phyloP scores from a whole-genome alignment of 2,888 invertebrate genomes.

The Lordiphosa andalusiaca region DNA sequence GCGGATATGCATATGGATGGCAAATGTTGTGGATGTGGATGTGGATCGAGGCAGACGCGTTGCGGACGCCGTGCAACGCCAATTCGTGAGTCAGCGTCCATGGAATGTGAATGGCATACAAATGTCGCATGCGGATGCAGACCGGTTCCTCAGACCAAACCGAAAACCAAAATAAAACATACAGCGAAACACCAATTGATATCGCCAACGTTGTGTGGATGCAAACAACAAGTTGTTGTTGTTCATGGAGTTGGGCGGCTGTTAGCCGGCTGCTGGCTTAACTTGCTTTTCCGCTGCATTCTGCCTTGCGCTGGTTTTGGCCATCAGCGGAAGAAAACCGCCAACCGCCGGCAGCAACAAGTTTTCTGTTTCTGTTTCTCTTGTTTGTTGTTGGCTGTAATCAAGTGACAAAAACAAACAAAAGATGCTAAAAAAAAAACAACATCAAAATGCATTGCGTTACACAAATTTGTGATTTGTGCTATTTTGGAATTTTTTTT shows the following conservation, averaged over 20 bases:
- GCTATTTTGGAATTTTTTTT: not conserved
- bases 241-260: slow-evolving; percentile 13
- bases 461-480: not conserved
- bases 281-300: slow-evolving; percentile 66
- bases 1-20: slow-evolving; percentile 70
- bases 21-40: slow-evolving; percentile 23
- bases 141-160: slow-evolving; percentile 29
- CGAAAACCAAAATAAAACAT: slow-evolving; percentile 24
- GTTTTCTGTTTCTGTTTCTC: slow-evolving; percentile 24
- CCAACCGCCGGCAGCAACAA: slow-evolving; percentile 53
- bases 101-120: slow-evolving; percentile 74
- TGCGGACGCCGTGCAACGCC: slow-evolving; percentile 23
- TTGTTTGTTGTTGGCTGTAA: slow-evolving; percentile 12
- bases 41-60: slow-evolving; percentile 39
- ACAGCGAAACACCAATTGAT: slow-evolving; percentile 45
- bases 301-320: slow-evolving; percentile 59
- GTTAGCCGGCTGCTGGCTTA: slow-evolving; percentile 21
- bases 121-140: slow-evolving; percentile 54
- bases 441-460: slow-evolving; percentile 7
- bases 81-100: slow-evolving; percentile 58
- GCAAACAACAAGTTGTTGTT: slow-evolving; percentile 54
- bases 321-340: slow-evolving; percentile 13
- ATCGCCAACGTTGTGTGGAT: slow-evolving; percentile 27
- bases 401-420: slow-evolving; percentile 15
- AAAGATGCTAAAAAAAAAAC: slow-evolving; percentile 6